Evolutionary conservation across 2,888 invertebrate genomes (phyloP).

Genomic region (Drosophila incognita): DNA sequence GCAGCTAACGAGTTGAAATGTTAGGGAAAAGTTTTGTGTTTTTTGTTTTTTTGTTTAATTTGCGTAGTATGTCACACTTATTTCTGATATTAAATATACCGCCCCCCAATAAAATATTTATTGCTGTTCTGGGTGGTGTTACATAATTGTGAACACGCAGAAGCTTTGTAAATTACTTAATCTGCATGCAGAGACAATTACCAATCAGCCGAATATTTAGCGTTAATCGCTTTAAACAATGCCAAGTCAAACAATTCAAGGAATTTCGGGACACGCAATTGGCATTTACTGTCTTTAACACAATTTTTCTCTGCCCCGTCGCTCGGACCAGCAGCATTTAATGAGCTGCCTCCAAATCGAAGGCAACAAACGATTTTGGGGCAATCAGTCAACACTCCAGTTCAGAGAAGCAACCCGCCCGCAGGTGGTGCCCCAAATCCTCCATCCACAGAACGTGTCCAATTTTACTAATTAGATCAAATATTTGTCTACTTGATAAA

Average conservation of each 20-base stretch:
- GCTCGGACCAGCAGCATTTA: conserved; percentile 43
- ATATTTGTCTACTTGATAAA: conserved; percentile 63
- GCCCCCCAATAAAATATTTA: neutral
- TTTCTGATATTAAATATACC: neutral
- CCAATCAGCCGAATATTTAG: conserved; percentile 54
- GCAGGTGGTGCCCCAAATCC: conserved; percentile 5
- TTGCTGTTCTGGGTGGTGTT: neutral
- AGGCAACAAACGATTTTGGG: conserved; percentile 51
- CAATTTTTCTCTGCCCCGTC: conserved; percentile 1
- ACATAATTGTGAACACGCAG: conserved; percentile 37
- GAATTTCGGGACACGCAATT: conserved; percentile 42
- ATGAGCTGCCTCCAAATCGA: conserved; percentile 42
- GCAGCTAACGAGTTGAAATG: conserved; percentile 35
- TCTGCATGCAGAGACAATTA: conserved; percentile 62
- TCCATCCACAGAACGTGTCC: conserved; percentile 51
- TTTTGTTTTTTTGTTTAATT: neutral
- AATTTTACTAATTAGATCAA: conserved; percentile 67
- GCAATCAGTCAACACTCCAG: conserved; percentile 58
- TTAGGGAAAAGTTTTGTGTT: conserved; percentile 2
- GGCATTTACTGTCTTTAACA: conserved; percentile 40
- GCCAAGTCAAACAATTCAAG: conserved; percentile 35
- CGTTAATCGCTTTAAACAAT: conserved; percentile 62
- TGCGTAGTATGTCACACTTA: neutral
- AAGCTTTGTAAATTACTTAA: conserved; percentile 55
- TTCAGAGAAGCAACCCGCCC: conserved; percentile 2